Conservation (phyloP, 1,140 invertebrate species). For the Bombus superbus region DNA sequence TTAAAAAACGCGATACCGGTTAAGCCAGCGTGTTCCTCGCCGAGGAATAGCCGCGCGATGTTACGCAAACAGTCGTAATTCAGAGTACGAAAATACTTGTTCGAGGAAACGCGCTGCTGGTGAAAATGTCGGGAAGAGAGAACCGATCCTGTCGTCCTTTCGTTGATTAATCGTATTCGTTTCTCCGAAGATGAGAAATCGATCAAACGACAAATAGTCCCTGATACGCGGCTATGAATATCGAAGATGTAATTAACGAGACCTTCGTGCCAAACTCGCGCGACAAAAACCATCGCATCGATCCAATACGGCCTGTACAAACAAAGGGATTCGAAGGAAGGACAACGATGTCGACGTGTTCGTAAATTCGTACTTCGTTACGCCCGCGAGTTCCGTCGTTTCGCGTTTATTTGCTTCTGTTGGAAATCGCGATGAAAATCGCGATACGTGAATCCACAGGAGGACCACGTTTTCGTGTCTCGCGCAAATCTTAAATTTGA, state of each 20-base stretch:
- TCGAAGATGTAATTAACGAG: no score
- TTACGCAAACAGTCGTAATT: not conserved
- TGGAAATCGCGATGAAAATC: not conserved
- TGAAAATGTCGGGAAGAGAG: not conserved
- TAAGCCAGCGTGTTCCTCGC: no score
- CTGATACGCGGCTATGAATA: no score
- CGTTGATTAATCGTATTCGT: not conserved
- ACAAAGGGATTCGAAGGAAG: no score
- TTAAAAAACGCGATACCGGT: not conserved
- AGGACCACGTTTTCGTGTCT: not conserved
- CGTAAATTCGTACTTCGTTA: not conserved
- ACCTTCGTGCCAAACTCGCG: no score
- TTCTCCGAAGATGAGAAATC: not conserved
- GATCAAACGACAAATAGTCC: not conserved
- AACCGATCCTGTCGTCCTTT: not conserved
- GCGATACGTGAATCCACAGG: not conserved
- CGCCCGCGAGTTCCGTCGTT: rapidly evolving
- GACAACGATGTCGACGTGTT: no score
- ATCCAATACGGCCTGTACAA: not conserved
- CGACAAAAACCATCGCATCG: not conserved
- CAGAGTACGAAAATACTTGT: not conserved
- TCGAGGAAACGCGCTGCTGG: not conserved
- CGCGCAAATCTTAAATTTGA: not conserved
- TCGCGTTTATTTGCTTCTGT: not conserved
- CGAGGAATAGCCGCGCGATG: not conserved